Conservation (phyloP, 1,140 invertebrate species). For the Calosoma granatense region DNA sequence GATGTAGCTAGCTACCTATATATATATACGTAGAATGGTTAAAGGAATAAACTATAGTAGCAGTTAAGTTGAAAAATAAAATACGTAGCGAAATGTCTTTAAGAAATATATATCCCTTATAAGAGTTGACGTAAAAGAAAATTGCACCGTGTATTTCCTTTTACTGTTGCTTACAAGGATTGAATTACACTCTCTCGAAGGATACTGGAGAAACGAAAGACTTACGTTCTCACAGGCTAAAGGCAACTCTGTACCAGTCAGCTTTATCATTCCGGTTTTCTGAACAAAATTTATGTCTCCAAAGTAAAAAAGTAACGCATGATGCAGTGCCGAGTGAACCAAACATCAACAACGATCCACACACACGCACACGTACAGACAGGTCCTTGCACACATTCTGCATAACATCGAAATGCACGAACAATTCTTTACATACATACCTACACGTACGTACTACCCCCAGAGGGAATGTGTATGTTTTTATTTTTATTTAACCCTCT, state of each 20-base stretch:
- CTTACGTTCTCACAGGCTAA: background rate
- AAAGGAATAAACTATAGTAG: too few relatives aligned
- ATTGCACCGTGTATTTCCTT: background rate
- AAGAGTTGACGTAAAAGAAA: background rate
- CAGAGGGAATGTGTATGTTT: too few relatives aligned
- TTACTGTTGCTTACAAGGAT: background rate
- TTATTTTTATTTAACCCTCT: background rate
- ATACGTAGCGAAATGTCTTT: background rate
- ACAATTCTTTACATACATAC: background rate
- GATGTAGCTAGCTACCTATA: too few relatives aligned
- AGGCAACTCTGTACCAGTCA: background rate
- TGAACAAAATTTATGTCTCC: conserved; percentile 3
- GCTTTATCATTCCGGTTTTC: conserved; percentile 7
- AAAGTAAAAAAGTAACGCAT: background rate
- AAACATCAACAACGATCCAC: background rate
- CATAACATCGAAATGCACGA: background rate
- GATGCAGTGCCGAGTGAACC: background rate
- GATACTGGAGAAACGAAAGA: background rate
- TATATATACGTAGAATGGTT: too few relatives aligned
- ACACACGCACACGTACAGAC: background rate
- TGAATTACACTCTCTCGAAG: background rate
- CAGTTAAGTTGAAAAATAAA: too few relatives aligned
- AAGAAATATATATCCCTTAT: background rate
- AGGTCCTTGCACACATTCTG: background rate
- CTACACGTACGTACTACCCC: background rate